Base-by-base conservation (phyloP, 92 coral and sea anemone species). In the Zoanthus sociatus region DNA sequence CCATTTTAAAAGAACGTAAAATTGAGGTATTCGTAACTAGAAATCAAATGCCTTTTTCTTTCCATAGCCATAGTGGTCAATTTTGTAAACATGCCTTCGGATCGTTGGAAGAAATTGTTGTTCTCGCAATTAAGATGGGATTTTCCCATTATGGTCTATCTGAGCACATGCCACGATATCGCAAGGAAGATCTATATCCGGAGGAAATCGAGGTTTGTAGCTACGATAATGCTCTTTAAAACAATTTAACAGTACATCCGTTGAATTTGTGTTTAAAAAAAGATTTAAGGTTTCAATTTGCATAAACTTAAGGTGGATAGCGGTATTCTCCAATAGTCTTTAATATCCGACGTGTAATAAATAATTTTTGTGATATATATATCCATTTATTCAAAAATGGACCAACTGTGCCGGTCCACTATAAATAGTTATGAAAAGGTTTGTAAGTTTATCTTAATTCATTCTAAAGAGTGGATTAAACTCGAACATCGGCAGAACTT, bases 41-140 rank as follows among this genome's bases (percentile, higher is more conserved):
- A 83, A 31, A 26, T 26, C 26, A 26, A 26, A 93, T 93, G 96
- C 92, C 96, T 5, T 32, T 93, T 71, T 91, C 94, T 44, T 86
- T 83, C 51, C 96, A 93, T 78, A 91, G 94, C 56, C 96, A 93
- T 53, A 93, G 94, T 48, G 94, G 96, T 13, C 92, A 93, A 82
- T 93, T 93, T 78, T 93, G 96, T 58, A 93, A 92, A 76, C 96
- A 93, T 33, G 96, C 94, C 17, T 91, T 61, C 73, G 78, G 91
- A 50, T 73, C 74, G 12, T 86, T 93, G 37, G 94, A 93, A 69
- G 96, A 91, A 31, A 79, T 88, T 12, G 92, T 93, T 21, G 50
- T 54, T 17, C 87, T 86, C 37, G 96, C 94, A 42, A 86, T 93
- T 20, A 90, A 82, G 75, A 78, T 86, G 60, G 94, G 94, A 12